A percentile compares a stretch with the other conserved stretches of the same genome.
These are phyloP conservation scores for Phrynocephalus versicolor DNA, from an alignment of 2,113 vertebrate species.

Conservation along the genomic window DNA sequence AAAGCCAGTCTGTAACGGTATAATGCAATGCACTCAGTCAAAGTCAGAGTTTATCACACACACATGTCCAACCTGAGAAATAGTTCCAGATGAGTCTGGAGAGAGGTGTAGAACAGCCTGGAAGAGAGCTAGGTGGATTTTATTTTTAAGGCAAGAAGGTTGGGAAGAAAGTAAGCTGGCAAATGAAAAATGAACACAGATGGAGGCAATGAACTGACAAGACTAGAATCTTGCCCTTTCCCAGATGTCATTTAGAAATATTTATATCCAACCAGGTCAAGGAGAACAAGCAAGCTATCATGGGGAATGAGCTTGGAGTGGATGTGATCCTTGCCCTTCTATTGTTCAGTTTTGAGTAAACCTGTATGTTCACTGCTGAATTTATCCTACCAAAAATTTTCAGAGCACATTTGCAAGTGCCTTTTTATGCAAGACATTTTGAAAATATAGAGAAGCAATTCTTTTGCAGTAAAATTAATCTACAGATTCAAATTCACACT, in stretches of 20 bases:
- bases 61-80: background rate
- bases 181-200: background rate
- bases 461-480: background rate
- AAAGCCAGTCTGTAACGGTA: background rate
- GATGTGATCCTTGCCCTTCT: background rate
- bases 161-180: background rate
- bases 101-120: background rate
- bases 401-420: background rate
- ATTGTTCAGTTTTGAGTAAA: background rate
- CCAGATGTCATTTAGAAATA: background rate
- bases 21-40: background rate
- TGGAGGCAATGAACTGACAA: background rate
- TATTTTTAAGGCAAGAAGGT: background rate
- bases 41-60: too few species aligned
- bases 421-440: background rate
- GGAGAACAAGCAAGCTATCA: background rate
- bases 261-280: background rate
- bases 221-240: background rate
- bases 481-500: background rate
- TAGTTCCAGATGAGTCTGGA: background rate
- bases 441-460: background rate
- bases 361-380: background rate
- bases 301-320: background rate
- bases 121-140: background rate
- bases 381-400: background rate